phyloP scores from a whole-genome alignment of 2,888 invertebrate genomes.

The Sarcophaga carnaria region DNA sequence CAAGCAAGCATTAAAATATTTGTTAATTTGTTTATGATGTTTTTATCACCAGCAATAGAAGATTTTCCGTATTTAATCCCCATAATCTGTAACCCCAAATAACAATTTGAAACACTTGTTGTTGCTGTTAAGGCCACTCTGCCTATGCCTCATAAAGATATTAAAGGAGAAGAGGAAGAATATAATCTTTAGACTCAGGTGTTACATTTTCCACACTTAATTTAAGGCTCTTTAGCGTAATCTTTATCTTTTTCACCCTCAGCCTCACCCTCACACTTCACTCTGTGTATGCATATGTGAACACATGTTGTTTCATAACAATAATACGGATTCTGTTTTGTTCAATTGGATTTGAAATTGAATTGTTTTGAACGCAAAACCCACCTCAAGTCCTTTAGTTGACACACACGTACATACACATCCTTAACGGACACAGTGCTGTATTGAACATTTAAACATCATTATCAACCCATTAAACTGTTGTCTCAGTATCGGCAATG shows the following conservation, averaged over 20 bases:
- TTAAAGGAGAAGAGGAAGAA: conserved; percentile 19
- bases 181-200: conserved; percentile 73
- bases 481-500: background rate
- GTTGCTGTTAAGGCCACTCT: background rate
- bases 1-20: conserved; percentile 4
- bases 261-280: background rate
- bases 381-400: conserved; percentile 43
- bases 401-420: background rate
- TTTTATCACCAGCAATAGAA: conserved; percentile 30
- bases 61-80: conserved; percentile 51
- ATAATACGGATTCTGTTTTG: conserved; percentile 25
- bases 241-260: conserved; percentile 48
- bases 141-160: conserved; percentile 48
- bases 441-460: conserved; percentile 72
- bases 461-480: conserved; percentile 77
- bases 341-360: conserved; percentile 24
- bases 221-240: conserved; percentile 68
- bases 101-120: conserved; percentile 56
- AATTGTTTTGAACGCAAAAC: conserved; percentile 22
- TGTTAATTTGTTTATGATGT: conserved; percentile 67
- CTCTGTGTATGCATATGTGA: background rate
- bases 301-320: conserved; percentile 41
- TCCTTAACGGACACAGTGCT: background rate
- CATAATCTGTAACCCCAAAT: conserved; percentile 58
- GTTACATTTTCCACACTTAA: conserved; percentile 76